Percentiles rank a stretch among this genome's conserved stretches.
These are phyloP conservation scores for Campoplex capitator DNA, from an alignment of 2,888 invertebrate genomes.

Conservation along the genomic window DNA sequence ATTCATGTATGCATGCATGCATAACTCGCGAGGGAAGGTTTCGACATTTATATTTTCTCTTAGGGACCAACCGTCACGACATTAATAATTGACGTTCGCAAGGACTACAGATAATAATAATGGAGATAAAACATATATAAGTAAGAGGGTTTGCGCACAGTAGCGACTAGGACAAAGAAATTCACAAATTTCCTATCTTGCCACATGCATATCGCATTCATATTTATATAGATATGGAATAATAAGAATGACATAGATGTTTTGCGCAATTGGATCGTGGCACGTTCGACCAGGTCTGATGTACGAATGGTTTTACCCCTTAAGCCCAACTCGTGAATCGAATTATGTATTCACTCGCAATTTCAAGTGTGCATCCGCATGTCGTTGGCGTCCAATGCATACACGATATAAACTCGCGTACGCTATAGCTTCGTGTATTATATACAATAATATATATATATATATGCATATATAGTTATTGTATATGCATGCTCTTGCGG, in stretches of 20 bases:
- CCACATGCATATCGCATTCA: background rate
- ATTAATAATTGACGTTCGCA: constrained; percentile 68
- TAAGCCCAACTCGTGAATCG: constrained; percentile 61
- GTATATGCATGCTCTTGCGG: background rate
- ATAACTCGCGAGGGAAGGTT: constrained; percentile 67
- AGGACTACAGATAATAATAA: constrained; percentile 40
- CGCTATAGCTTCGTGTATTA: constrained; percentile 9
- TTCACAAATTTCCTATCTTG: constrained; percentile 37
- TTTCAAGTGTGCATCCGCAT: constrained; percentile 68
- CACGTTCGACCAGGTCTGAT: constrained; percentile 66
- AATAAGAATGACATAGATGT: constrained; percentile 61
- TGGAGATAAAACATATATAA: constrained; percentile 13
- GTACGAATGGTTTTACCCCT: constrained; percentile 56
- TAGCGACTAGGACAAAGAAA: constrained; percentile 50
- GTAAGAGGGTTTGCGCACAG: constrained; percentile 38
- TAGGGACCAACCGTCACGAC: constrained; percentile 62
- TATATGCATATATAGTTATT: constrained; percentile 1
- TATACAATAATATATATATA: constrained; percentile 26
- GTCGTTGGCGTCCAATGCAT: constrained; percentile 61
- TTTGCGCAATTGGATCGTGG: constrained; percentile 65
- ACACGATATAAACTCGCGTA: constrained; percentile 47
- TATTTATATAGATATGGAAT: constrained; percentile 12
- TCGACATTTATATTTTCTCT: constrained; percentile 68
- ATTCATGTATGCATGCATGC: constrained; percentile 45
- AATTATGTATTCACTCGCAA: constrained; percentile 71